Evolutionary conservation across 2,113 vertebrate genomes (phyloP), one percentile per base, ranked within the genome.

Genomic region (Vulpes vulpes): DNA sequence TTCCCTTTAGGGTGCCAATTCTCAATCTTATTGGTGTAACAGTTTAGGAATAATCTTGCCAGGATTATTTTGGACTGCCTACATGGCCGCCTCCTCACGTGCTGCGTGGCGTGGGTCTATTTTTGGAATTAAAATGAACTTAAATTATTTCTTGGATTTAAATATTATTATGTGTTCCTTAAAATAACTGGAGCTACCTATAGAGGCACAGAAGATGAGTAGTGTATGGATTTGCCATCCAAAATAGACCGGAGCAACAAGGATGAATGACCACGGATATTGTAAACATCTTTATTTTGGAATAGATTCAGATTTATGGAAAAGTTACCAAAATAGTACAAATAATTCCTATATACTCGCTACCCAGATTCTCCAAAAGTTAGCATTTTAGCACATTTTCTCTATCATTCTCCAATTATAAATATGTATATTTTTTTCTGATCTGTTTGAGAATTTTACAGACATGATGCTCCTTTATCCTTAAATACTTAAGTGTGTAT

Each of bases 11-110:
- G 62, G 30, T 81, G 60, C 22, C 9, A 43, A 0, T 87, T 96
- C 11, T 80, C 60, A 94, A 84, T 7, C 59, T 92, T 23, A 76
- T 32, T 97, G 53, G 32, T 35, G 14, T 79, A 83, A 53, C 7
- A 78, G 5, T 14, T 12, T 49, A 67, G 57, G 51, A 91, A 86
- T 74, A 94, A 96, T 95, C n/a, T 83, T 86, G 22, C n/a, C 51
- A 96, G n/a, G 53, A 80, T 97, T 92, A 89, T 92, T 95, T 90
- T 96, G 92, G 62, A 83, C 5, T 79, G 16, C 23, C n/a, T 73
- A 11, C 23, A 49, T 91, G 4, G 15, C 57, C 49, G 91, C 69
- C 22, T 76, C 17, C 67, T 95, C 83, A 93, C 71, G 7, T 69
- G 38, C 65, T 69, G 43, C 2, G 0, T 73, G 43, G 12, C 8